Conservation (phyloP, 2,888 invertebrate genomes). For the Apamea anceps region DNA sequence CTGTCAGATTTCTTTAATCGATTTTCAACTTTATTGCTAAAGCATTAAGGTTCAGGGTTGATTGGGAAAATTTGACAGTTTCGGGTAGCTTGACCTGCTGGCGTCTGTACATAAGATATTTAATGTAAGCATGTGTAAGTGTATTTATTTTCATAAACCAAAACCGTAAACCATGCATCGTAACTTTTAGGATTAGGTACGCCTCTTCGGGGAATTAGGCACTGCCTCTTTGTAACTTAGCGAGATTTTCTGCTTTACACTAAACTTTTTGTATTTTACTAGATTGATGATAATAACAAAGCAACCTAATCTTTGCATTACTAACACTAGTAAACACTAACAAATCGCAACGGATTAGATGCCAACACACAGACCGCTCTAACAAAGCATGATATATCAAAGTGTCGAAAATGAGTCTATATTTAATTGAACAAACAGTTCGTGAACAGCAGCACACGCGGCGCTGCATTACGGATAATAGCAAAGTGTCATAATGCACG, state of each 20-base stretch:
- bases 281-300: background rate
- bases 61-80: too few relatives aligned
- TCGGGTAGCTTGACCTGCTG: too few relatives aligned
- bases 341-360: background rate
- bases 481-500: conserved; percentile 56
- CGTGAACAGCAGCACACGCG: conserved; percentile 28
- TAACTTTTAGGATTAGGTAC: background rate
- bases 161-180: background rate
- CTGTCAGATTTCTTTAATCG: too few relatives aligned
- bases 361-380: conserved; percentile 14
- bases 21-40: too few relatives aligned
- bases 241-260: background rate
- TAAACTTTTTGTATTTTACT: background rate
- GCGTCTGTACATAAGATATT: too few relatives aligned
- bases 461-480: conserved; percentile 61
- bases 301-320: too few relatives aligned
- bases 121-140: background rate
- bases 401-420: conserved; percentile 45
- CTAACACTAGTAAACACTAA: background rate
- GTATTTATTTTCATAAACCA: background rate
- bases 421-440: conserved; percentile 51
- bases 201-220: background rate
- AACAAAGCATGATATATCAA: conserved; percentile 33
- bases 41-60: too few relatives aligned
- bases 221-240: background rate